A percentile compares a stretch with the other conserved stretches of the same genome.
Evolutionary conservation across 2,888 invertebrate genomes (phyloP).

Genomic region (Leucania comma): DNA sequence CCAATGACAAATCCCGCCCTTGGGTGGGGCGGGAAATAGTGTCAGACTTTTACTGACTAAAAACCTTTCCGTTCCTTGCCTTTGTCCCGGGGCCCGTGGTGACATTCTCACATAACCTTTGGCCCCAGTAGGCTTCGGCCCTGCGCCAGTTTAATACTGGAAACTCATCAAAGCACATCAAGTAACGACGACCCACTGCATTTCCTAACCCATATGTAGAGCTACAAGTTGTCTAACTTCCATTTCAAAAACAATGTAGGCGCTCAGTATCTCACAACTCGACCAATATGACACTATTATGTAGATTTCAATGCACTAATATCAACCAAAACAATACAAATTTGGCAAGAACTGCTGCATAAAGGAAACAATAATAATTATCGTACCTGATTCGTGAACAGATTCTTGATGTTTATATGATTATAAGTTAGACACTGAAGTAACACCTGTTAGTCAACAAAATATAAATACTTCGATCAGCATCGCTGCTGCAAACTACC

Average conservation of each 20-base stretch:
- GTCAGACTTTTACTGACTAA: too few relatives aligned
- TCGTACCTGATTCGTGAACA: conserved; percentile 28
- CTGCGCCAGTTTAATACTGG: neutral
- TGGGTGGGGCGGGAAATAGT: too few relatives aligned
- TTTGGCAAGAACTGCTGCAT: neutral
- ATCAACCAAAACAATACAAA: neutral
- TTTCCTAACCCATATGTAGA: neutral
- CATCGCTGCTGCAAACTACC: conserved; percentile 20
- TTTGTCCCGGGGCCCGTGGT: too few relatives aligned
- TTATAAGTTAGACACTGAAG: neutral
- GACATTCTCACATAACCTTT: too few relatives aligned
- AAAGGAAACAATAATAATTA: neutral
- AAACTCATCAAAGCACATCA: neutral
- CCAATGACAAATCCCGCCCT: too few relatives aligned
- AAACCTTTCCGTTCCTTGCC: too few relatives aligned
- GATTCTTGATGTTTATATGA: conserved; percentile 16
- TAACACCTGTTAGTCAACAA: neutral
- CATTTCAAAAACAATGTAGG: neutral
- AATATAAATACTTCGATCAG: neutral
- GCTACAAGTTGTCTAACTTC: neutral
- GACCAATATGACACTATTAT: neutral
- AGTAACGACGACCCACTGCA: neutral
- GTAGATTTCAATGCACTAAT: neutral
- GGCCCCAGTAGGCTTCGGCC: too few relatives aligned
- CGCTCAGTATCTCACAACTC: neutral